Evolutionary conservation across 2,113 vertebrate genomes (phyloP).

Genomic region (Engystomops pustulosus): DNA sequence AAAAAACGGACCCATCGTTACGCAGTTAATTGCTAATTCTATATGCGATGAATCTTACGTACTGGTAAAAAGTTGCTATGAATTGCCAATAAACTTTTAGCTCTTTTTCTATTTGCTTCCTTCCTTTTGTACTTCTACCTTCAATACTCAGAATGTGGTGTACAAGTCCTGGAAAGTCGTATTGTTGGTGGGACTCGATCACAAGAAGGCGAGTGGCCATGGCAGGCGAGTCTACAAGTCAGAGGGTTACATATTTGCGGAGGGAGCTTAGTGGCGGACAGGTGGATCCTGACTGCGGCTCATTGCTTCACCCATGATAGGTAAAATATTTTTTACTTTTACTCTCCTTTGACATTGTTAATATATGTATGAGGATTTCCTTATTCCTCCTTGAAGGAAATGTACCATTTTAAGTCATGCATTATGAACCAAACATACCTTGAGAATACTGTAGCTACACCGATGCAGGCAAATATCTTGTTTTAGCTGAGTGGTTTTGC

Average conservation of each 20-base stretch:
- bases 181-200: conserved; percentile 38
- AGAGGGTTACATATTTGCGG: conserved; percentile 68
- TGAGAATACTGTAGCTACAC: too few species aligned
- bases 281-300: conserved; percentile 69
- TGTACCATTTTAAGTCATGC: too few species aligned
- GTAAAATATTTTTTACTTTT: too few species aligned
- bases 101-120: background rate
- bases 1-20: too few species aligned
- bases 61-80: background rate
- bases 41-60: too few species aligned
- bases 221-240: conserved; percentile 77
- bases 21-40: too few species aligned
- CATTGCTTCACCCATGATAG: conserved; percentile 58
- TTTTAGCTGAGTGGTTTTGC: too few species aligned
- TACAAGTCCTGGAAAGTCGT: conserved; percentile 18
- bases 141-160: conserved; percentile 23
- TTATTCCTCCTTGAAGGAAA: too few species aligned
- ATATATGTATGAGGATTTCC: too few species aligned
- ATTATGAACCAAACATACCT: too few species aligned
- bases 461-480: too few species aligned
- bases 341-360: too few species aligned
- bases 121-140: background rate
- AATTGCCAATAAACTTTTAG: background rate
- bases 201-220: conserved; percentile 68
- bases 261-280: conserved; percentile 71